Percentiles rank a stretch among this genome's conserved stretches.
Conservation (phyloP, 2,113 vertebrate genomes). For the Pogonocichla stellata region DNA sequence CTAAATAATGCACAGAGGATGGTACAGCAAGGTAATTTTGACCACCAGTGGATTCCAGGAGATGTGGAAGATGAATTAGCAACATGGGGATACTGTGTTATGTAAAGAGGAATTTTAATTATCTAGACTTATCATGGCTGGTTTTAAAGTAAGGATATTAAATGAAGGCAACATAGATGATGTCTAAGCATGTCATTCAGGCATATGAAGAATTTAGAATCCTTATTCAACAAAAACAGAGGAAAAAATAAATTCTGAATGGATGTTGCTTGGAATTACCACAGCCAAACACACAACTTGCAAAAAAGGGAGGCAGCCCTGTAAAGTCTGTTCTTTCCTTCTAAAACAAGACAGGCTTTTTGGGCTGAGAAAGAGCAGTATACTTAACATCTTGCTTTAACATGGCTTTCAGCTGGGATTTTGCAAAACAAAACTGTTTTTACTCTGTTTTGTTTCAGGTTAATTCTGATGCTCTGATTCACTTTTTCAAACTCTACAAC, state of each 20-base stretch:
- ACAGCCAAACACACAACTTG: background rate
- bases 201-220: background rate
- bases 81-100: background rate
- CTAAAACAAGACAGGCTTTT: background rate
- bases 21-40: background rate
- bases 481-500: background rate
- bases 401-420: background rate
- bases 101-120: background rate
- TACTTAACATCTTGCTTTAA: conserved; percentile 13
- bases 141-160: background rate
- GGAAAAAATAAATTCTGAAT: background rate
- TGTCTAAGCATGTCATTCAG: background rate
- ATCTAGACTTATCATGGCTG: background rate
- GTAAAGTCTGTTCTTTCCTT: background rate
- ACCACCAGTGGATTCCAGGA: background rate
- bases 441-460: conserved; percentile 2
- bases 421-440: background rate
- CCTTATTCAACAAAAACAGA: background rate
- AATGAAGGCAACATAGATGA: background rate
- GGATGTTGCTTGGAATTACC: background rate
- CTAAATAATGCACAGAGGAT: background rate
- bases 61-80: background rate
- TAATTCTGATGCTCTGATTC: background rate
- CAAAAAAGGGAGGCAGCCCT: background rate
- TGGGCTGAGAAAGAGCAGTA: conserved; percentile 10